Conservation (phyloP, 2,797 vertebrate genomes). For the Cyclopterus lumpus region DNA sequence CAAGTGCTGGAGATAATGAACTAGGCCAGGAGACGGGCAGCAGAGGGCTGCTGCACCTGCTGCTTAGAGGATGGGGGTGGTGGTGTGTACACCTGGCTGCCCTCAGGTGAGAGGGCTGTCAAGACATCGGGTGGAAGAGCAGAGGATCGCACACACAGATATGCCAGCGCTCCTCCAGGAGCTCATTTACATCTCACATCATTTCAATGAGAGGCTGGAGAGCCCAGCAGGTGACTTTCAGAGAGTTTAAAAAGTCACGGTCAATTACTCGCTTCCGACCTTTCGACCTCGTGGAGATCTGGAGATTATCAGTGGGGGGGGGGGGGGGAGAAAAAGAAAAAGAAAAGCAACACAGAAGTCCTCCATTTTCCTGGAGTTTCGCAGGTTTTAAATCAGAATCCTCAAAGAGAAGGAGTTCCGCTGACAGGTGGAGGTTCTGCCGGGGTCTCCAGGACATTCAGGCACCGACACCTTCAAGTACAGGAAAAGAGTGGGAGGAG, state of each 20-base stretch:
- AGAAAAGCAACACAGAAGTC: background rate
- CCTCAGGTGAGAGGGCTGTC: constrained; percentile 7
- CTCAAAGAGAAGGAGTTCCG: too few species aligned
- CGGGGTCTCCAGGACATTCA: background rate
- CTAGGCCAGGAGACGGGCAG: constrained; percentile 32
- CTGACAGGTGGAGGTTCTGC: too few species aligned
- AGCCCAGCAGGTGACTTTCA: constrained; percentile 5
- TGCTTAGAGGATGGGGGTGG: too few species aligned
- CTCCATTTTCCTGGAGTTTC: background rate
- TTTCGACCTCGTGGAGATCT: constrained; percentile 13
- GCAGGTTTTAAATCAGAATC: too few species aligned
- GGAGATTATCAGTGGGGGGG: background rate
- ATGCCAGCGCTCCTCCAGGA: constrained; percentile 23
- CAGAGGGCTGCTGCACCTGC: constrained; percentile 15
- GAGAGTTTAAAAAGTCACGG: constrained; percentile 19
- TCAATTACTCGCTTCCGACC: constrained; percentile 50
- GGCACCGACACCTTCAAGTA: background rate
- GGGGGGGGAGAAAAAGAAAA: too few species aligned
- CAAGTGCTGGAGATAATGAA: constrained; percentile 66
- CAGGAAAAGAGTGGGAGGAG: too few species aligned
- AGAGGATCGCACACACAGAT: too few species aligned
- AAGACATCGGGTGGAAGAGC: constrained; percentile 21
- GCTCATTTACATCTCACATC: too few species aligned
- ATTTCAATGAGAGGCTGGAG: constrained; percentile 15
- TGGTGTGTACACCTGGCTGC: constrained; percentile 41